Evolutionary conservation across 53 echinoderm and acorn worm species (phyloP).

Genomic region (Henricia sp.): DNA sequence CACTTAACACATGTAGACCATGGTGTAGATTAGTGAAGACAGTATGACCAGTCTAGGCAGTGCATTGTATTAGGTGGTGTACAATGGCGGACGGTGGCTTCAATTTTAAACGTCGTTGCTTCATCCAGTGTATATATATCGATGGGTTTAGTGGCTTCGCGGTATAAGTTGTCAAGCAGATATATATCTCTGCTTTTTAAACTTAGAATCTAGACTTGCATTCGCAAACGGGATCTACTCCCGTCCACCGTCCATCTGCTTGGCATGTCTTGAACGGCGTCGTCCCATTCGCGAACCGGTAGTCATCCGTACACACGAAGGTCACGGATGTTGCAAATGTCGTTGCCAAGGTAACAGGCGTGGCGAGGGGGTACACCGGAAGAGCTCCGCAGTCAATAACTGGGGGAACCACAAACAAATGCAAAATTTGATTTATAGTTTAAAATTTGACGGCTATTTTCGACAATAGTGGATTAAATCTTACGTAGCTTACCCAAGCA

Average conservation of each 20-base stretch:
- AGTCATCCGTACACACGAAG: conserved; percentile 51
- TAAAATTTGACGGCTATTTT: no score
- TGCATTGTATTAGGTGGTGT: no score
- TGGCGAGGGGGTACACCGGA: conserved; percentile 30
- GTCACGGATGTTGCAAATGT: conserved; percentile 56
- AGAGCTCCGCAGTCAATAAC: conserved; percentile 48
- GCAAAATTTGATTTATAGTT: background rate
- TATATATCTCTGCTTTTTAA: background rate
- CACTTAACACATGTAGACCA: no score
- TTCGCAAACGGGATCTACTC: conserved; percentile 49
- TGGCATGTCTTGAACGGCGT: conserved; percentile 50
- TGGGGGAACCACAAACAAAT: background rate
- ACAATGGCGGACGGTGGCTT: no score
- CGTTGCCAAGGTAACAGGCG: conserved; percentile 31
- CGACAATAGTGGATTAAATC: no score
- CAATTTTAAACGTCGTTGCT: no score
- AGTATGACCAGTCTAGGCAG: no score
- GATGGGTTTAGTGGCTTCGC: no score
- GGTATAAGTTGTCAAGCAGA: background rate
- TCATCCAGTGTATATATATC: no score
- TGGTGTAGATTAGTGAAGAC: no score
- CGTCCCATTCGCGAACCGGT: conserved; percentile 38
- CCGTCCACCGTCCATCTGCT: conserved; percentile 49
- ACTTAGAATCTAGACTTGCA: conserved; percentile 24
- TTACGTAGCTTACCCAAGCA: no score